Conservation (phyloP, 2,113 vertebrate species). For the Leiothrix lutea region DNA sequence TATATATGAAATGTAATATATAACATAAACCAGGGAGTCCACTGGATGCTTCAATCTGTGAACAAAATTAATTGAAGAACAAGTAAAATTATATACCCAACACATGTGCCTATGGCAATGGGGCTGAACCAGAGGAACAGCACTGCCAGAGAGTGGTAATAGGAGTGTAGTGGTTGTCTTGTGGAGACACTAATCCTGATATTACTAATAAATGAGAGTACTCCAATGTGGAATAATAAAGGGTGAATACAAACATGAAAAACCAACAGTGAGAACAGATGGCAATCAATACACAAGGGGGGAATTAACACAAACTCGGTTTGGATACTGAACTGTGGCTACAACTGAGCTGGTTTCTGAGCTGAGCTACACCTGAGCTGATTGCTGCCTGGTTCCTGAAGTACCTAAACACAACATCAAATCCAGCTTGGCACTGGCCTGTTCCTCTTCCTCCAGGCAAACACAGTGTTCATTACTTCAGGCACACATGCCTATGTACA, state of each 20-base stretch:
- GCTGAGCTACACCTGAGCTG: background rate
- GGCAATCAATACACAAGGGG: background rate
- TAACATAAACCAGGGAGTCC: background rate
- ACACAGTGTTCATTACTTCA: background rate
- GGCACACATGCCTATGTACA: background rate
- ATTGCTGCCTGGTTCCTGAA: background rate
- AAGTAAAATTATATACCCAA: background rate
- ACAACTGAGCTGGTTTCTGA: background rate
- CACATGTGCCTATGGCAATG: rapidly evolving
- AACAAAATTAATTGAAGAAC: background rate
- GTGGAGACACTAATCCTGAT: background rate
- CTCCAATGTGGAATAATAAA: background rate
- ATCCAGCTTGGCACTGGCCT: background rate
- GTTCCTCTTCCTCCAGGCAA: background rate
- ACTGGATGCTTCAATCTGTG: background rate
- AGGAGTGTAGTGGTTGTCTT: background rate
- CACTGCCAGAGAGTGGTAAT: background rate
- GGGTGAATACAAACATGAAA: background rate
- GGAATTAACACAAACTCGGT: background rate
- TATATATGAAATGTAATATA: background rate
- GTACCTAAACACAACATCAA: background rate
- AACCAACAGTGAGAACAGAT: background rate
- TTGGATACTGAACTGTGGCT: background rate
- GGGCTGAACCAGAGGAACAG: background rate
- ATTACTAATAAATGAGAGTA: background rate